These are phyloP conservation scores for Sinotaia quadrata DNA, from an alignment of 2,888 invertebrate species.

Conservation along the genomic window DNA sequence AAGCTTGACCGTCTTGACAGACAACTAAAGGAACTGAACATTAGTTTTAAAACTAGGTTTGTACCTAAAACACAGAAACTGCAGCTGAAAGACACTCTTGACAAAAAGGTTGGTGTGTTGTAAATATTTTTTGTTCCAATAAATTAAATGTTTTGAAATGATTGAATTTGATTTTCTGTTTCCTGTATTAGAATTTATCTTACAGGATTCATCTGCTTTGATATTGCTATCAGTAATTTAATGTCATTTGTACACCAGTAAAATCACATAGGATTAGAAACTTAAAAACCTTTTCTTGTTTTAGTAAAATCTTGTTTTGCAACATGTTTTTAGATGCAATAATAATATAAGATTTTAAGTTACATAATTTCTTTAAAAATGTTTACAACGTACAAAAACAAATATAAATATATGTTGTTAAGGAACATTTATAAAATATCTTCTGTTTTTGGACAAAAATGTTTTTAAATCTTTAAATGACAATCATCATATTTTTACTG, in stretches of 20 bases:
- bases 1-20: conserved; percentile 65
- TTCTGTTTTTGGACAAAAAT: background rate
- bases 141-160: background rate
- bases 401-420: too few species aligned
- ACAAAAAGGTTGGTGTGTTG: conserved; percentile 49
- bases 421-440: background rate
- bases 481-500: background rate
- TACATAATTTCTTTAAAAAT: background rate
- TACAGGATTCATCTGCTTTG: background rate
- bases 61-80: conserved; percentile 58
- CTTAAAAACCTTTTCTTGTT: too few species aligned
- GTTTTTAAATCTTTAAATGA: background rate
- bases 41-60: conserved; percentile 64
- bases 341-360: too few species aligned
- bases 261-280: background rate
- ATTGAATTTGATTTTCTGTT: background rate
- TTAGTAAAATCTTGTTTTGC: too few species aligned
- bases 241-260: background rate
- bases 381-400: background rate
- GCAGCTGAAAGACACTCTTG: conserved; percentile 60
- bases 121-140: background rate
- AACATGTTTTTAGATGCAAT: too few species aligned
- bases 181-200: background rate
- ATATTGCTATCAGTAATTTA: too few species aligned
- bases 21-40: conserved; percentile 65